These are phyloP conservation scores for Heliconius charithonia DNA, from an alignment of 2,888 invertebrate genomes.

Conservation along the genomic window DNA sequence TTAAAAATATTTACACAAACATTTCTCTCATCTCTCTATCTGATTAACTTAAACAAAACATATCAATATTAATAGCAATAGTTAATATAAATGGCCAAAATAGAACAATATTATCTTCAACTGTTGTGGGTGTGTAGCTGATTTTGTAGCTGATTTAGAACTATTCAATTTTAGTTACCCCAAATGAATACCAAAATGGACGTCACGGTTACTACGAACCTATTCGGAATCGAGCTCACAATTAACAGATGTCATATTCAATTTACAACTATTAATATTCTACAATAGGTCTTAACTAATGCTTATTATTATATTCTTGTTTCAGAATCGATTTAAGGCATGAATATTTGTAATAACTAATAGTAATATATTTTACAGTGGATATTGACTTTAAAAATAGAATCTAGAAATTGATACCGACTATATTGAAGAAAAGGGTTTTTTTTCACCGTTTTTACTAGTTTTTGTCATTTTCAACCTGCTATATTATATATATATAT, in stretches of 20 bases:
- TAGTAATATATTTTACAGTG: not conserved
- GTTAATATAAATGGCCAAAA: not conserved
- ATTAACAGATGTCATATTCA: constrained; percentile 77
- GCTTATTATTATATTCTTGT: constrained; percentile 22
- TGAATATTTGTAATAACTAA: not conserved
- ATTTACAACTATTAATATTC: constrained; percentile 66
- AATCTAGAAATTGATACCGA: too few relatives aligned
- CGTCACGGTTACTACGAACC: constrained; percentile 46
- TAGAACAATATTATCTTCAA: not conserved
- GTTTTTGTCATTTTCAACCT: not conserved
- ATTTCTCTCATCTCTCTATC: not conserved
- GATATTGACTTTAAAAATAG: not conserved
- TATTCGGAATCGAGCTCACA: constrained; percentile 64
- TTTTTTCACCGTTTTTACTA: not conserved
- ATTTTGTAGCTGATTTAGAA: constrained; percentile 11
- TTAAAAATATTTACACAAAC: too few relatives aligned
- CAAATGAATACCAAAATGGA: constrained; percentile 29
- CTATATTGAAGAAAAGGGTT: too few relatives aligned
- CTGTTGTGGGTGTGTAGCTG: not conserved
- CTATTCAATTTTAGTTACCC: constrained; percentile 30
- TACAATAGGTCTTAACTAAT: constrained; percentile 29
- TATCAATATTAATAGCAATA: not conserved
- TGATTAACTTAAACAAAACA: not conserved
- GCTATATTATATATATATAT: too few relatives aligned
- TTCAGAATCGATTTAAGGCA: not conserved